Base-by-base conservation (phyloP, 2,797 vertebrate species). In the Catharus ustulatus region DNA sequence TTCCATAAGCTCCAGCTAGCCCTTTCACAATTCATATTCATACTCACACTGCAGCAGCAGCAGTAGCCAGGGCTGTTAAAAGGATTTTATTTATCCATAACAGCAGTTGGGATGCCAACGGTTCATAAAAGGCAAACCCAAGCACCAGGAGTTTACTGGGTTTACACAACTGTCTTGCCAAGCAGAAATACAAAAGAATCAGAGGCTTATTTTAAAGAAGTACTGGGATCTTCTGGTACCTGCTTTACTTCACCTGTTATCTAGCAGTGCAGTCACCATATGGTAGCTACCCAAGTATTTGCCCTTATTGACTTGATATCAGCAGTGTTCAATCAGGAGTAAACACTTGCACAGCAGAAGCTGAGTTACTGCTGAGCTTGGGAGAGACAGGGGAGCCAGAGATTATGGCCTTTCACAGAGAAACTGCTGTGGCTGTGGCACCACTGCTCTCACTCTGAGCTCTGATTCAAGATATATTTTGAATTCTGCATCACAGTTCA, bases 301-400 rank as follows among this genome's bases (percentile, higher is more conserved):
- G 61, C 18, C 24, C 40, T n/a, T 21, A 45, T 1, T 90, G 87
- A 84, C 42, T 81, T 52, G 48, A 0, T 38, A 75, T 22, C 73
- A 84, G 62, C 62, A 72, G 34, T 34, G 38, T 34, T 88, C 69
- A 71, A 72, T 55, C 11, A 64, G 72, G 29, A 93, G 34, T 42
- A 66, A 74, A 63, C 34, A 71, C 27, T 61, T 78, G 19, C 67
- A 72, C 15, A 84, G 66, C 29, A 78, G 43, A 62, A 82, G 54
- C 38, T 24, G 54, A 89, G 52, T 42, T 84, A 46, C 63, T 67
- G 80, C 76, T 73, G 81, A 87, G 75, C 43, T 87, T 78, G 43
- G 71, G 14, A 72, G 71, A 68, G 49, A 34, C 1, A 1, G 13
- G 6, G 21, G 36, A 92, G 85, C 30, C 88, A 89, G 84, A 82